These are phyloP conservation scores for Campaea margaritaria DNA, from an alignment of 2,888 invertebrate genomes.

Conservation along the genomic window DNA sequence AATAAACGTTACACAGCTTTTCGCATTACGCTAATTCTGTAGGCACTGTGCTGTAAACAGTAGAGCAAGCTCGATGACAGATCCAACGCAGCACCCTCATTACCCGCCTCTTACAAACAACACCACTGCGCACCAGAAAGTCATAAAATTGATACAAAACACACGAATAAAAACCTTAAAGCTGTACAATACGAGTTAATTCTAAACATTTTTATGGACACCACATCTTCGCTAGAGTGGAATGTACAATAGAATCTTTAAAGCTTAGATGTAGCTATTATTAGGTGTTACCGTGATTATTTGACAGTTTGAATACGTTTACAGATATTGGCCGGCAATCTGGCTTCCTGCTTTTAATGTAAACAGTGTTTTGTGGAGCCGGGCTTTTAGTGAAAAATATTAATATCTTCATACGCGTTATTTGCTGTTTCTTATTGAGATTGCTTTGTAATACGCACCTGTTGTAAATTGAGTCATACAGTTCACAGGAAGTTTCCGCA, in stretches of 20 bases:
- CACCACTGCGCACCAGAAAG: constrained; percentile 65
- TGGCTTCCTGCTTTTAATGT: constrained; percentile 81
- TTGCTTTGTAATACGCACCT: constrained; percentile 41
- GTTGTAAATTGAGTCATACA: constrained; percentile 37
- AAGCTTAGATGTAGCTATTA: constrained; percentile 78
- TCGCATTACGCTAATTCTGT: constrained; percentile 63
- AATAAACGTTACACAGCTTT: constrained; percentile 58
- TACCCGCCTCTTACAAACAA: constrained; percentile 71
- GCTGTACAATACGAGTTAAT: constrained; percentile 30
- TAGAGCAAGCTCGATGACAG: constrained; percentile 70
- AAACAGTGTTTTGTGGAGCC: constrained; percentile 72
- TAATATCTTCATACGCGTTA: constrained; percentile 61
- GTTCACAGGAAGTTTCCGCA: constrained; percentile 19
- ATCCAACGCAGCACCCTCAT: constrained; percentile 75
- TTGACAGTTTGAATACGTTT: constrained; percentile 85
- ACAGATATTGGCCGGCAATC: constrained; percentile 82
- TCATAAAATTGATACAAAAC: constrained; percentile 61
- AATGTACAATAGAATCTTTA: constrained; percentile 76
- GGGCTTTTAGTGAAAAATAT: constrained; percentile 64
- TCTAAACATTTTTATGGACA: constrained; percentile 35
- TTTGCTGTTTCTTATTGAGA: constrained; percentile 63
- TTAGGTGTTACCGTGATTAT: constrained; percentile 83
- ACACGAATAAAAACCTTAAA: constrained; percentile 54
- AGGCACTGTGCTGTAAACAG: constrained; percentile 69
- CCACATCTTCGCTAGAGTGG: constrained; percentile 58